Evolutionary conservation across 2,888 invertebrate species (phyloP), one percentile per base, ranked within the genome.

Genomic region (Caenorhabditis sp.): DNA sequence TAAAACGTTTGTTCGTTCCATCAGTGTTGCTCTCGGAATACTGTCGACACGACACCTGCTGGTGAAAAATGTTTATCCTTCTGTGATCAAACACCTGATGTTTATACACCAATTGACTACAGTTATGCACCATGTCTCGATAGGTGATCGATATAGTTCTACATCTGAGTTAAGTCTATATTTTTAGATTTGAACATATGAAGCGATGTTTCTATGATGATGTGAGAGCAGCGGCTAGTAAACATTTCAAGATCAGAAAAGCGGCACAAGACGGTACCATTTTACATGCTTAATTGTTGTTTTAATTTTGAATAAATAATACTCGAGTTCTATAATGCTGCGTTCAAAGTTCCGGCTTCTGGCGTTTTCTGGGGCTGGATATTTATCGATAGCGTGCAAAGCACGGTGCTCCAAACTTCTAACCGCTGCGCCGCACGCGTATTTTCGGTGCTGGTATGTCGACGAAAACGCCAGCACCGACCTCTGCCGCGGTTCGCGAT

Each of bases 191-290:
- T 78, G 89, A 90, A 69, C 78, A 79, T 51, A 89, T 90, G 84
- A 89, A 90, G 58, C 78, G 85, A 11, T 90, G 90, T 58, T 89
- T 90, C 76, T 90, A 87, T 65, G 86, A 90, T 24, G 87, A 89
- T 53, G 83, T 90, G 47, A 71, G 69, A 26, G 26, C 58, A 20
- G 68, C 64, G 20, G 79, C 83, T 0, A 37, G 37, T 6, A 53
- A 40, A 20, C 83, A 80, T 55, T 80, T 83, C 60, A 35, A 60
- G 13, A 4, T 65, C 11, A 65, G 28, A 24, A 40, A 40, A 40
- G 40, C 3, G 40, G 5, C 11, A 40, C 15, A 40, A 15, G 13
- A 40, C 40, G 15, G 11, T 13, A 40, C n/a, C n/a, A n/a, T n/a
- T n/a, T n/a, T n/a, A n/a, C n/a, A n/a, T n/a, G n/a, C n/a, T n/a